These are phyloP conservation scores for Tamias sibiricus DNA, from an alignment of 2,113 vertebrate species.

Conservation along the genomic window DNA sequence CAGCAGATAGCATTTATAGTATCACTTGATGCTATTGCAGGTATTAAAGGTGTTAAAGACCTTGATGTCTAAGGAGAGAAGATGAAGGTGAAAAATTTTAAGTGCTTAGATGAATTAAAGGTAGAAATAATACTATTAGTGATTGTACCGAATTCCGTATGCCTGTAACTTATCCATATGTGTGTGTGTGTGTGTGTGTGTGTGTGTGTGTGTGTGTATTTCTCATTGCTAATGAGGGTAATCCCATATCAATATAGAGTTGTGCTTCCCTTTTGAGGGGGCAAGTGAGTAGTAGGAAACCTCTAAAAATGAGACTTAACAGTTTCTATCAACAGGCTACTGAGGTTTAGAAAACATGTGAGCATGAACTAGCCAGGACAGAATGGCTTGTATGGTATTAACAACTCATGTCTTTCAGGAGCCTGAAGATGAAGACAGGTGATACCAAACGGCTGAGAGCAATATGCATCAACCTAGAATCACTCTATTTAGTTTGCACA, in stretches of 20 bases:
- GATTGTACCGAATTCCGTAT: background rate
- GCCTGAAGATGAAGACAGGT: background rate
- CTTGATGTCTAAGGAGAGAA: background rate
- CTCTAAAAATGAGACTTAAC: background rate
- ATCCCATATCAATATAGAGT: background rate
- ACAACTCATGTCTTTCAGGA: background rate
- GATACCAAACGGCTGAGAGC: background rate
- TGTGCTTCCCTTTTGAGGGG: background rate
- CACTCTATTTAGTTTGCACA: background rate
- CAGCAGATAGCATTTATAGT: background rate
- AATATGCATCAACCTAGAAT: background rate
- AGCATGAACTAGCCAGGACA: background rate
- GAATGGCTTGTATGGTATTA: background rate
- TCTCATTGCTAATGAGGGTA: background rate
- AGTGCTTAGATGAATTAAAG: background rate
- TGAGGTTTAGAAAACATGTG: background rate
- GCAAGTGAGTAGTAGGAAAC: fast-evolving
- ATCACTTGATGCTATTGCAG: background rate
- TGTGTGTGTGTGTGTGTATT: background rate
- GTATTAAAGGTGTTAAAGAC: background rate
- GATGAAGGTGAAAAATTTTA: background rate
- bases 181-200: background rate
- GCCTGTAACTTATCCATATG: background rate
- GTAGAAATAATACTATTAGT: background rate
- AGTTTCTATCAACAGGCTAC: background rate